These are phyloP conservation scores for Drosophila athabasca DNA, from an alignment of 1,140 invertebrate genomes.

Conservation along the genomic window DNA sequence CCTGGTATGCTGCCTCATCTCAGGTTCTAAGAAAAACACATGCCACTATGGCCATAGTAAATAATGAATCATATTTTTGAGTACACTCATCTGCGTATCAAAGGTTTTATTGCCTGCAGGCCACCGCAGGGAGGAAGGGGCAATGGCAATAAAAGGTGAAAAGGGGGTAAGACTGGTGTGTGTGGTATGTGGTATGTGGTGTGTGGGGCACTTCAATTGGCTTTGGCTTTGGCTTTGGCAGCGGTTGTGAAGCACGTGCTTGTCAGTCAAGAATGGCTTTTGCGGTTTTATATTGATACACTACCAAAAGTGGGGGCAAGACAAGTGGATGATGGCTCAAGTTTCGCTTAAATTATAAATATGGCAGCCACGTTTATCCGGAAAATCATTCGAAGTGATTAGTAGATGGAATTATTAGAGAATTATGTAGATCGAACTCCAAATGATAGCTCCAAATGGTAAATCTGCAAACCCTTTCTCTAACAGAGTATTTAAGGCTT, in stretches of 20 bases:
- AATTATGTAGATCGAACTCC: no score
- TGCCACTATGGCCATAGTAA: conserved; percentile 22
- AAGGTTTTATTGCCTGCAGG: conserved; percentile 24
- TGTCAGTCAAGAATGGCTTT: conserved; percentile 41
- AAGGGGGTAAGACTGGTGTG: conserved; percentile 6
- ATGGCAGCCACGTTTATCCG: no score
- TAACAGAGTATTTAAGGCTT: conserved; percentile 4
- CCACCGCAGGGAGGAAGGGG: conserved; percentile 20
- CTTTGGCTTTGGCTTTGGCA: conserved; percentile 25
- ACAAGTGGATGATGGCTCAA: conserved; percentile 26
- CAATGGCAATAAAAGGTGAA: neutral
- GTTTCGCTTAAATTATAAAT: conserved; percentile 12
- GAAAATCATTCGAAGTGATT: no score
- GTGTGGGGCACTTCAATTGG: conserved; percentile 50
- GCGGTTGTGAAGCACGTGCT: conserved; percentile 61
- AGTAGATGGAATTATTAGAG: no score
- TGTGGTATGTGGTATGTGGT: conserved; percentile 1
- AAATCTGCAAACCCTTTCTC: no score
- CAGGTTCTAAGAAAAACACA: conserved; percentile 50
- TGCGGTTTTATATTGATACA: conserved; percentile 51
- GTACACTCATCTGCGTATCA: conserved; percentile 29
- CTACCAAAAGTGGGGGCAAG: neutral
- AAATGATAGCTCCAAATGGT: no score
- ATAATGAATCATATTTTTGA: conserved; percentile 65
- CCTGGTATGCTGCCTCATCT: conserved; percentile 26